Evolutionary conservation across 2,888 invertebrate genomes (phyloP).

Genomic region (Acronicta aceris): DNA sequence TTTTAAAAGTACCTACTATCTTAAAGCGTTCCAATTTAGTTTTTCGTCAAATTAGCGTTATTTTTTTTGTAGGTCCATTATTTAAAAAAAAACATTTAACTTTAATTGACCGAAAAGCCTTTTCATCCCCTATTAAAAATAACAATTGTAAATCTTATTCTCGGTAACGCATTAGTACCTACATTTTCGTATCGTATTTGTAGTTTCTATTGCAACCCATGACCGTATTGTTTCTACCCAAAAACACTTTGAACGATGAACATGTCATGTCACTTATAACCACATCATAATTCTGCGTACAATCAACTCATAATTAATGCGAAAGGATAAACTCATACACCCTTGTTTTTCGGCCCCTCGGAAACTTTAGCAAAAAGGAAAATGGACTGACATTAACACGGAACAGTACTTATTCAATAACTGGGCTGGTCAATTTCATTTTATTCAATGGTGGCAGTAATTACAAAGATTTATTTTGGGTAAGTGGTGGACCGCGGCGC

Average conservation of each 20-base stretch:
- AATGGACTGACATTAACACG: conserved; percentile 56
- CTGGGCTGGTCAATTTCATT: conserved; percentile 47
- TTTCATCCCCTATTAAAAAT: too few species aligned
- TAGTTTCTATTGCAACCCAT: conserved; percentile 1
- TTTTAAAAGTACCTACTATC: too few species aligned
- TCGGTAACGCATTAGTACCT: too few species aligned
- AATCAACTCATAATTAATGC: conserved; percentile 51
- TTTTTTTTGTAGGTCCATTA: too few species aligned
- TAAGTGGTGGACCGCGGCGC: conserved; percentile 27
- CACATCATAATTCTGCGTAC: conserved; percentile 34
- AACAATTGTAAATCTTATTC: too few species aligned
- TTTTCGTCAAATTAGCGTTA: too few species aligned
- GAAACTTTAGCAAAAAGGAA: conserved; percentile 45
- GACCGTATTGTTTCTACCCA: conserved; percentile 12
- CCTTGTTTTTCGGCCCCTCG: conserved; percentile 40
- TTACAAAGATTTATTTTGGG: conserved; percentile 49
- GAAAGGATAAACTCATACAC: conserved; percentile 47
- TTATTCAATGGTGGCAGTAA: conserved; percentile 44
- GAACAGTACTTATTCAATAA: conserved; percentile 57
- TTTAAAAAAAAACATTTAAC: too few species aligned
- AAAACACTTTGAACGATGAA: conserved; percentile 41
- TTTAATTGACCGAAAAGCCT: too few species aligned
- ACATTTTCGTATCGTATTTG: background rate
- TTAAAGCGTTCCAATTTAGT: too few species aligned
- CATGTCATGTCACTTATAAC: conserved; percentile 38